Evolutionary conservation across 2,888 invertebrate genomes (phyloP).

Genomic region (Toxonevra muliebris): DNA sequence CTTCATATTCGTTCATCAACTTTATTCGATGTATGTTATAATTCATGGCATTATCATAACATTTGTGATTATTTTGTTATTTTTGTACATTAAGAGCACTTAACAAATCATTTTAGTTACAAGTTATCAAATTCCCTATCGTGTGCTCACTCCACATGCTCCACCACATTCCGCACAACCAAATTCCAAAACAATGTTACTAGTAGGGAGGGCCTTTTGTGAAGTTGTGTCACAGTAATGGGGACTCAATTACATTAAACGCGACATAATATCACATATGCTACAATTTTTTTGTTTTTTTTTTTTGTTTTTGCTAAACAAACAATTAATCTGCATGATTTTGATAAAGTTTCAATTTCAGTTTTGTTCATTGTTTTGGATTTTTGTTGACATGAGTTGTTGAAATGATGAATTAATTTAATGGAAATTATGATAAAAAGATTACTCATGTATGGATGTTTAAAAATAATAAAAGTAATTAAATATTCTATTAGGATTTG

Average conservation of each 20-base stretch:
- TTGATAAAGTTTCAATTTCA: too few species aligned
- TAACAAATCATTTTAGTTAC: conserved; percentile 38
- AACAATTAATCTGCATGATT: conserved; percentile 45
- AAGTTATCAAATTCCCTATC: too few species aligned
- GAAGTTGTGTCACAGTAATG: conserved; percentile 9
- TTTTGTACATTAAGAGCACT: conserved; percentile 43
- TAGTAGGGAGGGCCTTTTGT: neutral
- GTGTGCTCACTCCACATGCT: too few species aligned
- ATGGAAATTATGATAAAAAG: neutral
- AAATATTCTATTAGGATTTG: too few species aligned
- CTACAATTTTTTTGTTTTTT: conserved; percentile 10
- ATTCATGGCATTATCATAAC: conserved; percentile 43
- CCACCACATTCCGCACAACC: too few species aligned
- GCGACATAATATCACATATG: conserved; percentile 25
- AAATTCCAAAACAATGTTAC: too few species aligned
- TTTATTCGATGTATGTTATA: conserved; percentile 12
- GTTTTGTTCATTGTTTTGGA: too few species aligned
- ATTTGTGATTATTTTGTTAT: conserved; percentile 58
- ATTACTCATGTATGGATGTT: too few species aligned
- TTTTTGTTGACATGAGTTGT: neutral
- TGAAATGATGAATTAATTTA: neutral
- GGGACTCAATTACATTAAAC: conserved; percentile 23
- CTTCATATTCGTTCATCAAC: neutral
- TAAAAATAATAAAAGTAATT: too few species aligned
- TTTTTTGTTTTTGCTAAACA: conserved; percentile 4